Percentiles rank a stretch among this genome's conserved stretches.
phyloP scores from a whole-genome alignment of 2,113 vertebrate species.

The Tetraodon nigroviridis region DNA sequence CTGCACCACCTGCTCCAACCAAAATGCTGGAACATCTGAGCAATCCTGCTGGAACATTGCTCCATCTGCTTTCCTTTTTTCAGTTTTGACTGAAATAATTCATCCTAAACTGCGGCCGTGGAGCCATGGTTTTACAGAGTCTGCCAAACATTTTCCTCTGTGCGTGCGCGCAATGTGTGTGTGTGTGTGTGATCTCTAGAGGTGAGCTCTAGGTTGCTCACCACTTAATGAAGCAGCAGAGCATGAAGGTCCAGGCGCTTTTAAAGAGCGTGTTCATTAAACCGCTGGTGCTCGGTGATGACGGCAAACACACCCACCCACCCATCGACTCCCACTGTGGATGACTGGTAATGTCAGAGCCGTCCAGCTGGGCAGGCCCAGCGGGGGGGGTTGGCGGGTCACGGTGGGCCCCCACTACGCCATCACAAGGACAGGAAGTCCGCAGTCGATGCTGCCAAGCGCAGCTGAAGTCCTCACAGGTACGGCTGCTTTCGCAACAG shows the following conservation, averaged over 20 bases:
- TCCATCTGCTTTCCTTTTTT: no score
- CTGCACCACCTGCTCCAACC: no score
- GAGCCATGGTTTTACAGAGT: background rate
- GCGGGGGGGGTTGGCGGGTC: conserved; percentile 39
- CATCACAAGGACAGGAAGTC: conserved; percentile 64
- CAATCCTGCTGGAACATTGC: no score
- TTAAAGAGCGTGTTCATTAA: conserved; percentile 76
- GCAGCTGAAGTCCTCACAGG: background rate
- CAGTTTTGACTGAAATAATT: no score
- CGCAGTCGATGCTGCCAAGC: background rate
- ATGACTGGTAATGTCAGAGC: conserved; percentile 60
- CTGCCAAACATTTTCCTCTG: conserved; percentile 20
- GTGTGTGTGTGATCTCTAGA: conserved; percentile 57
- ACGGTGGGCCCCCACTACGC: conserved; percentile 50
- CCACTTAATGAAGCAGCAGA: conserved; percentile 73
- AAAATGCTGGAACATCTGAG: no score
- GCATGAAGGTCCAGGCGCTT: conserved; percentile 79
- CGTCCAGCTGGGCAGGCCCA: conserved; percentile 49
- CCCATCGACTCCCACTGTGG: conserved; percentile 64
- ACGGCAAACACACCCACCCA: conserved; percentile 70
- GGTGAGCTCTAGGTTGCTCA: conserved; percentile 77
- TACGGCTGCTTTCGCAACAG: background rate
- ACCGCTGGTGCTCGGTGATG: conserved; percentile 75
- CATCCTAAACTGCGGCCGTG: no score
- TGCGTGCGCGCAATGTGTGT: background rate